These are phyloP conservation scores for Liasis olivaceus DNA, from an alignment of 2,797 vertebrate species.

Conservation along the genomic window DNA sequence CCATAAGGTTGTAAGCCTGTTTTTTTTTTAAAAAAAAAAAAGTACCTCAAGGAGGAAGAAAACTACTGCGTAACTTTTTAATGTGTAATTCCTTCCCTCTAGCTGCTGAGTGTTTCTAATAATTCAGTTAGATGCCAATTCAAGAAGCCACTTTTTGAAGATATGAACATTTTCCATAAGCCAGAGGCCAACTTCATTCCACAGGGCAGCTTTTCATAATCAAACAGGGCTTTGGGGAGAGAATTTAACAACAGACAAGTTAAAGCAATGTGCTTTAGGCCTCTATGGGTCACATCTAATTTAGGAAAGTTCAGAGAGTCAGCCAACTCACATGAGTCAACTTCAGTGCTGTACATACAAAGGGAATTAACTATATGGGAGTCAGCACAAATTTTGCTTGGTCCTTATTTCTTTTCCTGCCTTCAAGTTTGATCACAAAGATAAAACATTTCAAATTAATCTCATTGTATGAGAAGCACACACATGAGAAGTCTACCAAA, in stretches of 20 bases:
- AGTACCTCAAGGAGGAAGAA: not conserved
- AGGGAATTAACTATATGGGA: slow-evolving; percentile 26
- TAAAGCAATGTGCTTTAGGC: not conserved
- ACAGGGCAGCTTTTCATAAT: not conserved
- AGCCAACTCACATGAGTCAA: not conserved
- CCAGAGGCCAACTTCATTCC: slow-evolving; percentile 15
- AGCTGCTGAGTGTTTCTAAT: not conserved
- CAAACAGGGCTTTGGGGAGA: slow-evolving; percentile 2
- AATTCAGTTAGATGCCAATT: slow-evolving; percentile 35
- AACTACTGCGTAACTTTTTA: not conserved
- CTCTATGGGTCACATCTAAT: slow-evolving; percentile 22
- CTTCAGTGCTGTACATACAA: slow-evolving; percentile 15
- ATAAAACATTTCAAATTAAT: not conserved
- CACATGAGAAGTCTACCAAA: slow-evolving; percentile 15
- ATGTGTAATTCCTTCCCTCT: slow-evolving; percentile 2
- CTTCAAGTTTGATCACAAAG: slow-evolving; percentile 33
- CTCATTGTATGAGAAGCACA: slow-evolving; percentile 11
- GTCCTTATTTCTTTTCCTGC: slow-evolving; percentile 4
- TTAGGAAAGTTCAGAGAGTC: slow-evolving; percentile 20
- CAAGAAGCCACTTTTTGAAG: slow-evolving; percentile 27
- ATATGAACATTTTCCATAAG: not conserved
- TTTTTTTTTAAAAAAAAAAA: not conserved
- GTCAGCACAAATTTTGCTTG: slow-evolving; percentile 16
- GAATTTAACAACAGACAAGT: slow-evolving; percentile 4
- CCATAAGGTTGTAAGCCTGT: not conserved